These are phyloP conservation scores for Rhinolophus sinicus DNA, from an alignment of 2,113 vertebrate genomes.

Conservation along the genomic window DNA sequence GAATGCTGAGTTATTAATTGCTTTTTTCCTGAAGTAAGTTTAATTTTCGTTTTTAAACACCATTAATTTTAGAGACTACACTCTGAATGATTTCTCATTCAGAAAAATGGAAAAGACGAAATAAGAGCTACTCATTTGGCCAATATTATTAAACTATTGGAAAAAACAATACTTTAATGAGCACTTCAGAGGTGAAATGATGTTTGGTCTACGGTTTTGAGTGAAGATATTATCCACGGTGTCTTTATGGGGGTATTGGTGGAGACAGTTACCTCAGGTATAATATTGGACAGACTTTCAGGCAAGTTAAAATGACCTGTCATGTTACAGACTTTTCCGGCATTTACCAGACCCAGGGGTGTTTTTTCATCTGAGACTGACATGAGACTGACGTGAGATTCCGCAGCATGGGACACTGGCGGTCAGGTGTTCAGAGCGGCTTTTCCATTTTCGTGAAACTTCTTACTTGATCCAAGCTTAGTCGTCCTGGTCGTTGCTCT, in stretches of 20 bases:
- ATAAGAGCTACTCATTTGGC: background rate
- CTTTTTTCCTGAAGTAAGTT: background rate
- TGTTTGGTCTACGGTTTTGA: background rate
- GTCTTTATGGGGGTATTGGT: background rate
- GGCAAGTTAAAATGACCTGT: too few species aligned
- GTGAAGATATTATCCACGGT: background rate
- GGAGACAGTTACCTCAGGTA: background rate
- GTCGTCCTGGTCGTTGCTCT: background rate
- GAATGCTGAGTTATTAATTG: background rate
- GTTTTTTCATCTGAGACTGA: background rate
- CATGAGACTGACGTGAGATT: fast-evolving
- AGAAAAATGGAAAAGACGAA: background rate
- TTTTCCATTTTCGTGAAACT: background rate
- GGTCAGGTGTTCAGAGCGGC: background rate
- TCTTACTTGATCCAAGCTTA: background rate
- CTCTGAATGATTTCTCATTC: background rate
- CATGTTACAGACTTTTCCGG: background rate
- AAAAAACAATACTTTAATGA: background rate
- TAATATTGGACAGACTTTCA: background rate
- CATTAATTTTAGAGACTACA: background rate
- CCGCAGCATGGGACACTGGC: fast-evolving
- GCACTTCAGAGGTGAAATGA: background rate
- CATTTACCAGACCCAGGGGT: fast-evolving
- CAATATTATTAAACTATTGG: background rate
- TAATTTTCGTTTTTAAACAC: background rate